Conservation (phyloP, 2,797 vertebrate species). For the Amblyraja radiata region DNA sequence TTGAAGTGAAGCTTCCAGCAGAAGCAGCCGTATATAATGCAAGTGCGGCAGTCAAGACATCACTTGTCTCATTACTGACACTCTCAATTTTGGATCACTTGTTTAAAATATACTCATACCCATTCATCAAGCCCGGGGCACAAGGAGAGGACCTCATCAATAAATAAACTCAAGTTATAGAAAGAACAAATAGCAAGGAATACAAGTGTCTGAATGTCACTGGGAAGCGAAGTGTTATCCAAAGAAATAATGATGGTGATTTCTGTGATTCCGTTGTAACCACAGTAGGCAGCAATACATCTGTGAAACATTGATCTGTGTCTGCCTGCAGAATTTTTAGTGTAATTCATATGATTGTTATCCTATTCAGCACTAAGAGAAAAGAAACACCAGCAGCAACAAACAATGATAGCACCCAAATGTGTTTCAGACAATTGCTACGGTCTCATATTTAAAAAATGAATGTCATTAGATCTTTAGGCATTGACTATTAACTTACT, state of each 20-base stretch:
- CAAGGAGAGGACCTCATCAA: background rate
- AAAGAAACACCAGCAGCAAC: background rate
- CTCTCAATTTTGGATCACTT: background rate
- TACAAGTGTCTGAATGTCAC: background rate
- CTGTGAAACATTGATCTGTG: background rate
- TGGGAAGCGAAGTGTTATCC: background rate
- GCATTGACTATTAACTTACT: background rate
- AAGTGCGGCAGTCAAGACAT: background rate
- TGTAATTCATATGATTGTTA: background rate
- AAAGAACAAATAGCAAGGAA: conserved; percentile 3
- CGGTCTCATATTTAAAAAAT: background rate
- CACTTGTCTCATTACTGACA: background rate
- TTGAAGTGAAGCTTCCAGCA: background rate
- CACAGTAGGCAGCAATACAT: background rate
- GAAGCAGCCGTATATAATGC: background rate
- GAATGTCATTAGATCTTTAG: background rate
- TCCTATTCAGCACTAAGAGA: background rate
- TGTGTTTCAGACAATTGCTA: background rate
- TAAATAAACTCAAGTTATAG: background rate
- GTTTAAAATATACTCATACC: background rate
- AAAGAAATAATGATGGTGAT: conserved; percentile 21
- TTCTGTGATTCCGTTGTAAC: background rate
- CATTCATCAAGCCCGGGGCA: background rate
- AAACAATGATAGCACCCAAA: background rate
- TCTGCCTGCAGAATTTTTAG: background rate